Conservation (phyloP, 2,797 vertebrate species). For the Denticeps clupeoides region DNA sequence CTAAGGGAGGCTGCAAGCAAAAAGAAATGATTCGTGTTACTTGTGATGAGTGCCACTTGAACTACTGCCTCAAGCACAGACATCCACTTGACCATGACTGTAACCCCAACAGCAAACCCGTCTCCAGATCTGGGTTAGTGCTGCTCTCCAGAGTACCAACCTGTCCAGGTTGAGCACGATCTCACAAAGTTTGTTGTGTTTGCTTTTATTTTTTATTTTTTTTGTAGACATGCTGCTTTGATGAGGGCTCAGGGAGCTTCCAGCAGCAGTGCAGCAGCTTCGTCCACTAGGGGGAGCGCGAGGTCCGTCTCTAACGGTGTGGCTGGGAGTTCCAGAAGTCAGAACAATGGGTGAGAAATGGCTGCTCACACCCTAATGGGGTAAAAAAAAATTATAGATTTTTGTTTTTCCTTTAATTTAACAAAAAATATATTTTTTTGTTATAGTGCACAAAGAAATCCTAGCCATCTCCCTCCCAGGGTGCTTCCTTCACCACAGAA, state of each 20-base stretch:
- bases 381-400: too few relatives aligned
- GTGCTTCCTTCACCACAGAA: constrained; percentile 39
- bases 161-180: too few relatives aligned
- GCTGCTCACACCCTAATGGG: too few relatives aligned
- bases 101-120: constrained; percentile 40
- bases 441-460: constrained; percentile 36
- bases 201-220: too few relatives aligned
- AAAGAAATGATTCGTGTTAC: constrained; percentile 80
- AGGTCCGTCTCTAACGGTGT: constrained; percentile 44
- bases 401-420: too few relatives aligned
- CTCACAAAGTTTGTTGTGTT: too few relatives aligned
- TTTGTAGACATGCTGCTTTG: constrained; percentile 59
- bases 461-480: constrained; percentile 40
- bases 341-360: constrained; percentile 52
- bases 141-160: neutral
- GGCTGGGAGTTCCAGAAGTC: constrained; percentile 38
- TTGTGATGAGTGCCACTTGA: constrained; percentile 74
- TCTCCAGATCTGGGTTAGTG: constrained; percentile 66
- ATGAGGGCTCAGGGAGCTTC: constrained; percentile 49
- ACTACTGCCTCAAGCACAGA: constrained; percentile 85
- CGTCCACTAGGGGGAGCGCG: constrained; percentile 39
- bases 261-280: constrained; percentile 32
- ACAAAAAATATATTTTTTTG: neutral
- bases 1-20: constrained; percentile 77
- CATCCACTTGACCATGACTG: constrained; percentile 84